These are phyloP conservation scores for Vidua macroura DNA, from an alignment of 2,113 vertebrate genomes.

Conservation along the genomic window DNA sequence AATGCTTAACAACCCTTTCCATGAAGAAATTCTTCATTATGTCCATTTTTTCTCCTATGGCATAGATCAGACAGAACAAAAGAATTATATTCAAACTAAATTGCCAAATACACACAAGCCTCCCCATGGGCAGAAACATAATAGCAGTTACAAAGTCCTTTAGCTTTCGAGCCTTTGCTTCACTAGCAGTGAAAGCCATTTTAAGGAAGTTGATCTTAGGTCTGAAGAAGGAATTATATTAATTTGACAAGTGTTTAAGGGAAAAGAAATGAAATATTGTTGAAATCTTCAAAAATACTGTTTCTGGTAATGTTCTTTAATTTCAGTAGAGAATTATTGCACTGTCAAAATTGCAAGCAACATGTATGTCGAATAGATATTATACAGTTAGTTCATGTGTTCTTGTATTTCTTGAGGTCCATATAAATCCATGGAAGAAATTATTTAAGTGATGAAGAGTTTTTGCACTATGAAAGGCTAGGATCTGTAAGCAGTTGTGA, in stretches of 20 bases:
- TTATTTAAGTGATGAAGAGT: neutral
- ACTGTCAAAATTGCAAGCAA: neutral
- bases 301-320: neutral
- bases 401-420: neutral
- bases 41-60: neutral
- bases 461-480: neutral
- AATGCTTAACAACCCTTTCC: neutral
- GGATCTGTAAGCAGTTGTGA: neutral
- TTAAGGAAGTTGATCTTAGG: neutral
- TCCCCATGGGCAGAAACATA: neutral
- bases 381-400: neutral
- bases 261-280: neutral
- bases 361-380: fast-evolving
- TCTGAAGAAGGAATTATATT: neutral
- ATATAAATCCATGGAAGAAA: neutral
- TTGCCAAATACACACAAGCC: neutral
- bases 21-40: neutral
- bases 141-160: neutral
- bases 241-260: neutral
- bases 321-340: neutral
- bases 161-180: neutral
- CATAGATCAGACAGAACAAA: neutral
- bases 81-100: neutral
- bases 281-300: neutral
- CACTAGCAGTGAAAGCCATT: neutral